Base-by-base conservation (phyloP, 2,888 invertebrate genomes). In the Monopis laevigella region DNA sequence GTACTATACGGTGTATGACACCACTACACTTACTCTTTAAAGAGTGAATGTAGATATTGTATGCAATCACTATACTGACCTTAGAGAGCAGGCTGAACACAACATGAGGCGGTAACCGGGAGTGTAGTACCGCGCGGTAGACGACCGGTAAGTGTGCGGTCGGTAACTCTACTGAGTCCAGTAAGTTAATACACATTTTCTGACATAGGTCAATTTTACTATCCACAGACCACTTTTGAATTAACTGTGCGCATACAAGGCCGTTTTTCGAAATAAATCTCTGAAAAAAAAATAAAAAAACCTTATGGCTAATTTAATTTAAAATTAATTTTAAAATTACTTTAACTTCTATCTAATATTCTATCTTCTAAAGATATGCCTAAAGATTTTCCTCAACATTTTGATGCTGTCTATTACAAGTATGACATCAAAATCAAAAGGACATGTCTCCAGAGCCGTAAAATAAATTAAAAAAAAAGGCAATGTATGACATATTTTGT, bases 31-130 rank as follows among this genome's bases (percentile, higher is more conserved):
- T n/a, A n/a, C n/a, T n/a, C n/a, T n/a, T n/a, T n/a, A n/a, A n/a
- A n/a, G n/a, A n/a, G n/a, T n/a, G n/a, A n/a, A n/a, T n/a, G 10
- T 24, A 7, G 6, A 7, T 24, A 7, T 24, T 7, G 24, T 24
- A 24, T 7, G 24, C 6, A 24, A 24, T 10, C 10, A 24, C 6
- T 7, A 24, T 21, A 21, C 46, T 43, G 34, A 75, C 77, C 65
- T 67, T 71, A 3, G 74, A 73, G 3, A 78, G 48, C 41, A 60
- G 66, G 48, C 75, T 75, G 51, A 77, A 77, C 6, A 56, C 44
- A 0, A 56, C 54, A 30, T 69, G 62, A 10, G 62, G 50, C 0
- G 66, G 2, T 19, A 39, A 30, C 14, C 27, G 35, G 59, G 40
- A 35, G 2, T 21, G 18, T 6, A 74, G 47, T 43, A 75, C 45